phyloP scores from a whole-genome alignment of 2,113 vertebrate genomes.

The Proteles cristata region DNA sequence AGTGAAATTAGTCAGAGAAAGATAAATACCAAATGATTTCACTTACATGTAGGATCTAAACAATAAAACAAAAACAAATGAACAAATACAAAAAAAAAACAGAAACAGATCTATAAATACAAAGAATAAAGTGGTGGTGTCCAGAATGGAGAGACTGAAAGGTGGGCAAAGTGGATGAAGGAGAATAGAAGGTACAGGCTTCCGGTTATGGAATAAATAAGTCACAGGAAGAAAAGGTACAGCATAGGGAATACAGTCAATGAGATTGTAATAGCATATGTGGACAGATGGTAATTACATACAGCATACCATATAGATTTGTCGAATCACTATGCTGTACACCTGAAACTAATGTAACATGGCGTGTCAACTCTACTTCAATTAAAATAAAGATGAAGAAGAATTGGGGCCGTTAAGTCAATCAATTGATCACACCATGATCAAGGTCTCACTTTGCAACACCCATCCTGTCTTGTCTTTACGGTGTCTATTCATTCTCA shows the following conservation, averaged over 20 bases:
- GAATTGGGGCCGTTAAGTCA: not conserved
- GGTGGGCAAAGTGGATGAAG: not conserved
- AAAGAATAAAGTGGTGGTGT: not conserved
- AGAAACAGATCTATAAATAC: not conserved
- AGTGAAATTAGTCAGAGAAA: not conserved
- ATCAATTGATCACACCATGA: not conserved
- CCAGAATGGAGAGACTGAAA: not conserved
- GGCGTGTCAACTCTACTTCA: not conserved
- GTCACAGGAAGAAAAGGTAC: not conserved
- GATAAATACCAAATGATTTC: not conserved
- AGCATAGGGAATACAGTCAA: not conserved
- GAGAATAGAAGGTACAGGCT: not conserved
- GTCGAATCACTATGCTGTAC: not conserved
- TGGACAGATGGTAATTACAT: not conserved
- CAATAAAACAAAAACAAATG: not conserved
- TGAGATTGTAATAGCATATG: not conserved
- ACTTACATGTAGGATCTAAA: not conserved
- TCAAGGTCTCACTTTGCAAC: not conserved
- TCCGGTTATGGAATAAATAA: not conserved
- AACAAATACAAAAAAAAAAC: not conserved
- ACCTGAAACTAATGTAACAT: not conserved
- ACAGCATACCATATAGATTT: not conserved
- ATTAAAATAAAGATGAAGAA: not conserved
- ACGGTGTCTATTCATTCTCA: not conserved
- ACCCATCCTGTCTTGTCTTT: not conserved